Evolutionary conservation across 2,888 invertebrate species (phyloP).

Genomic region (Drosophila helvetica): DNA sequence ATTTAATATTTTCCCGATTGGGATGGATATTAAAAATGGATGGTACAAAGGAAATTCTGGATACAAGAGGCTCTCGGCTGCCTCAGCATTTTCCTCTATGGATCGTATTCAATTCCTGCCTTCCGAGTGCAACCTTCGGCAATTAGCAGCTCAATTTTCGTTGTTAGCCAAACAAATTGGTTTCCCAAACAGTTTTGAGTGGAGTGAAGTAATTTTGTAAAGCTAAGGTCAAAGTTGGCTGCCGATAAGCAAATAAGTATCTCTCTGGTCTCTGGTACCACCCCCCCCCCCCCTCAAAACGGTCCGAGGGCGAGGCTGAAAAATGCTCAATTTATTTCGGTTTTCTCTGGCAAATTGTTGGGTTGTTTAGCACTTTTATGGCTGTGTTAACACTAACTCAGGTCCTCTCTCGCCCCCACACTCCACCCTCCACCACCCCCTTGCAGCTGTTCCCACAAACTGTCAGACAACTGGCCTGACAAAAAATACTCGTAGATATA

Average conservation of each 20-base stretch:
- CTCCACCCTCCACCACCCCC: too few relatives aligned
- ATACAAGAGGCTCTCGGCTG: too few relatives aligned
- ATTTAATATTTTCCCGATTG: not conserved
- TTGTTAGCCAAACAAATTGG: constrained; percentile 46
- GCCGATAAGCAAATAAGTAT: constrained; percentile 30
- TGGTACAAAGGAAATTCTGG: not conserved
- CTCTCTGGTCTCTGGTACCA: too few relatives aligned
- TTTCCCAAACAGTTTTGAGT: constrained; percentile 30
- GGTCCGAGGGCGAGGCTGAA: constrained; percentile 15
- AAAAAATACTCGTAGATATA: constrained; percentile 29
- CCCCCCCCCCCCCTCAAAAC: constrained; percentile 8
- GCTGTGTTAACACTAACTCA: constrained; percentile 58
- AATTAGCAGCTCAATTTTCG: constrained; percentile 45
- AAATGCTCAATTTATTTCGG: constrained; percentile 35
- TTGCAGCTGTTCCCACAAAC: not conserved
- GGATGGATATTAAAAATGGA: not conserved
- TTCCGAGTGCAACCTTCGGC: constrained; percentile 42
- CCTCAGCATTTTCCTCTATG: not conserved
- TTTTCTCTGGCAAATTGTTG: constrained; percentile 52
- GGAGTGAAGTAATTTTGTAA: constrained; percentile 47
- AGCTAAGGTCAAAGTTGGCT: constrained; percentile 58
- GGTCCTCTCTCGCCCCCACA: constrained; percentile 20
- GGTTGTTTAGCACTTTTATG: constrained; percentile 67
- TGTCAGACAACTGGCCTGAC: constrained; percentile 35
- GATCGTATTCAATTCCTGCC: constrained; percentile 9